These are phyloP conservation scores for Ichneumon xanthorius DNA, from an alignment of 2,888 invertebrate species.

Conservation along the genomic window DNA sequence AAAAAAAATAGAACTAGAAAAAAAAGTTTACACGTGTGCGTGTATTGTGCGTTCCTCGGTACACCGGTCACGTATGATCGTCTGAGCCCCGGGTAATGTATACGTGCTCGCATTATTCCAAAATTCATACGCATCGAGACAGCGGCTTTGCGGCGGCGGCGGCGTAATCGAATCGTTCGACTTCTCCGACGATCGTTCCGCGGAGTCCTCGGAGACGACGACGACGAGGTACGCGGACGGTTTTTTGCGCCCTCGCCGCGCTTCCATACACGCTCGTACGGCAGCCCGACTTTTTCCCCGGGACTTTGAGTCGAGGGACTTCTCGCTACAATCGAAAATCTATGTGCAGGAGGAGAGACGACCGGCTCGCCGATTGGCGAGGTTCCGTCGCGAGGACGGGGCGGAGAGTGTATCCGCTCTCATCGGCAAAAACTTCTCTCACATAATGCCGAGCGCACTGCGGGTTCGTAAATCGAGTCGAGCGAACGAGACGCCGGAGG, in stretches of 20 bases:
- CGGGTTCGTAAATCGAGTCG: constrained; percentile 42
- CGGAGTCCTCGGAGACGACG: constrained; percentile 6
- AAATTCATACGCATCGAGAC: constrained; percentile 76
- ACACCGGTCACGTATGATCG: constrained; percentile 72
- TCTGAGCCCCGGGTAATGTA: constrained; percentile 67
- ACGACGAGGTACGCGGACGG: neutral
- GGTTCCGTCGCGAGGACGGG: neutral
- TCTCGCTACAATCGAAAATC: constrained; percentile 12
- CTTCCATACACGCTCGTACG: constrained; percentile 21
- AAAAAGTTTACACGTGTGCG: constrained; percentile 25
- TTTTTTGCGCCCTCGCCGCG: constrained; percentile 34
- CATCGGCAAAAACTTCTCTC: constrained; percentile 33
- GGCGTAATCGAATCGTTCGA: constrained; percentile 62
- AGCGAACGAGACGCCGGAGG: constrained; percentile 11
- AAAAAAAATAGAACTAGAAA: neutral
- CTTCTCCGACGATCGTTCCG: constrained; percentile 37
- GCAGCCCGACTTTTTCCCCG: constrained; percentile 15
- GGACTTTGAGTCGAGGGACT: neutral
- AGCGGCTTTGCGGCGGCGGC: constrained; percentile 3
- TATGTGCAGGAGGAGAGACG: constrained; percentile 11
- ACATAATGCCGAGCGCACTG: constrained; percentile 33
- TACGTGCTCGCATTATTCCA: constrained; percentile 78
- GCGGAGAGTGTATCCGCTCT: neutral
- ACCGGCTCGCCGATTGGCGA: neutral
- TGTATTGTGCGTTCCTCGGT: constrained; percentile 55